Evolutionary conservation across 2,888 invertebrate genomes (phyloP), one percentile per base, ranked within the genome.

Genomic region (Pecten maximus): DNA sequence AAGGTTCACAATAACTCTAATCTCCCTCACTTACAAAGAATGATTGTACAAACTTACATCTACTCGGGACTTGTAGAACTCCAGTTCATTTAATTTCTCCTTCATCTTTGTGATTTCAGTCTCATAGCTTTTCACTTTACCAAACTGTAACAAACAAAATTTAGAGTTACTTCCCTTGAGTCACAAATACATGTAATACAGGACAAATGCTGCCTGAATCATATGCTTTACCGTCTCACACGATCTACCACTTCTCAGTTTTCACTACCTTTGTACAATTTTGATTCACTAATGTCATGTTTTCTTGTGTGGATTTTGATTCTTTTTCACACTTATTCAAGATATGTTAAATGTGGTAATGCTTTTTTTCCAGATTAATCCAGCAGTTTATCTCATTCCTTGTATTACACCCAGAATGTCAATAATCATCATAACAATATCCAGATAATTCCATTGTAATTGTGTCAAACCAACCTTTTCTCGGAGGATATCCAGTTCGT

Each of bases 401-500:
- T n/a, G n/a, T n/a, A n/a, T n/a, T n/a, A n/a, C n/a, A 54, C 54
- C 48, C 54, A 54, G n/a, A 54, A 3, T 3, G 23, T 23, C 54
- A 54, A 54, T n/a, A n/a, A n/a, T n/a, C n/a, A n/a, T n/a, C n/a
- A n/a, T n/a, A n/a, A n/a, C n/a, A n/a, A n/a, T n/a, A n/a, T n/a
- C n/a, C n/a, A n/a, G n/a, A n/a, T n/a, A n/a, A n/a, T n/a, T n/a
- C n/a, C n/a, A n/a, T 44, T 44, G 6, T 44, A 12, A 10, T 35
- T 8, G 35, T 6, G 10, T 40, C 40, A 87, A 28, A 40, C 91
- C 92, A 91, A 97, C 97, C 95, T 97, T 98, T 97, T 99, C 99
- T 92, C 98, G 97, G 87, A 99, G 97, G 2, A 99, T 98, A 97
- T 99, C 99, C 23, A 99, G 98, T 97, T 99, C 99, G 97, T 99